These are phyloP conservation scores for Bruchidius siliquastri DNA, from an alignment of 2,888 invertebrate genomes.

Conservation along the genomic window DNA sequence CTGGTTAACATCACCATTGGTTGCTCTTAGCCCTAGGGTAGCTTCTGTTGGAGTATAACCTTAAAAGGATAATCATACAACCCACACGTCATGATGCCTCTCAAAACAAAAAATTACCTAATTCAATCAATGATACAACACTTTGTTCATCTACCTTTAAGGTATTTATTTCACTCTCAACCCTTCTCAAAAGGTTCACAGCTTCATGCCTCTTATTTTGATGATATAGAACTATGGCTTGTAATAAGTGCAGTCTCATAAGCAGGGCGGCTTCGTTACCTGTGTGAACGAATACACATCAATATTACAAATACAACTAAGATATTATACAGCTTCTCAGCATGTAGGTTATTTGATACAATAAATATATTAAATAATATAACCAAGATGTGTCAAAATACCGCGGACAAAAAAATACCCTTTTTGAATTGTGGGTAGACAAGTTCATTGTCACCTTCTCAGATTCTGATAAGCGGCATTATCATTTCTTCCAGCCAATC, in stretches of 20 bases:
- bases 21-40: constrained; percentile 63
- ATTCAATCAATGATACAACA: constrained; percentile 52
- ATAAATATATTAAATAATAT: no score
- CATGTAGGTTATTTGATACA: no score
- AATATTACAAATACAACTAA: no score
- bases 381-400: no score
- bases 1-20: constrained; percentile 53
- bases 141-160: constrained; percentile 59
- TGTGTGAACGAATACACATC: constrained; percentile 28
- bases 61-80: constrained; percentile 18
- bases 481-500: no score
- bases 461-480: no score
- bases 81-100: neutral
- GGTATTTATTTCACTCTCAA: constrained; percentile 59
- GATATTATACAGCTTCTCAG: no score
- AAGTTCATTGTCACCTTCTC: no score
- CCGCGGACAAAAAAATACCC: no score
- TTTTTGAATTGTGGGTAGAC: no score
- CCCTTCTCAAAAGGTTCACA: constrained; percentile 54
- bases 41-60: constrained; percentile 67
- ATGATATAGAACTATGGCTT: constrained; percentile 75
- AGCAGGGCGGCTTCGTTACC: constrained; percentile 70
- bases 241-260: constrained; percentile 73
- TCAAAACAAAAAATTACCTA: constrained; percentile 46
- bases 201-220: constrained; percentile 66